These are phyloP conservation scores for Saguinus imperator DNA, from an alignment of 2,113 vertebrate genomes.

Conservation along the genomic window DNA sequence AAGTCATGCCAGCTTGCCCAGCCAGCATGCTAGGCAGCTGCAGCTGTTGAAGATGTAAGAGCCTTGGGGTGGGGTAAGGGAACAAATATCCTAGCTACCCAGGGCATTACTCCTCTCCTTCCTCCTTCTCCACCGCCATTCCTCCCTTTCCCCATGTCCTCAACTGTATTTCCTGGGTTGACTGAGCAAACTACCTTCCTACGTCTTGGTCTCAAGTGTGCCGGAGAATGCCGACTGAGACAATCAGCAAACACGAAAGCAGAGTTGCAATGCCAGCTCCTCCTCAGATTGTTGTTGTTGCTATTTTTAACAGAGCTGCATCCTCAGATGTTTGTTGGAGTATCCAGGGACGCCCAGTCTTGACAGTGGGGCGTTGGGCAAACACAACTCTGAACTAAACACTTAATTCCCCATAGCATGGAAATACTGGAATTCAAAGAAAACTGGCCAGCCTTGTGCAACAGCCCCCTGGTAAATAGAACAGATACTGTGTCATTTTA, in stretches of 20 bases:
- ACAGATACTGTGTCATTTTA: conserved; percentile 47
- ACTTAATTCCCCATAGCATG: neutral
- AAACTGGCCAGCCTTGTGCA: neutral
- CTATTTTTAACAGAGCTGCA: neutral
- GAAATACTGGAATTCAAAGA: neutral
- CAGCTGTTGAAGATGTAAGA: neutral
- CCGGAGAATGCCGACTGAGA: neutral
- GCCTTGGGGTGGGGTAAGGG: no score
- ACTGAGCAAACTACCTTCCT: neutral
- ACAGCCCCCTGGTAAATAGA: neutral
- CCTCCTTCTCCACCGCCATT: neutral
- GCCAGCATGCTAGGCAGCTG: neutral
- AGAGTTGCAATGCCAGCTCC: neutral
- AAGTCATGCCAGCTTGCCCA: neutral
- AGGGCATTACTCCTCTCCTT: neutral
- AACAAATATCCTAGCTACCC: neutral
- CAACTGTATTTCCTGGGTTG: neutral
- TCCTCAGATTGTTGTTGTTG: neutral
- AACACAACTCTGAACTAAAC: neutral
- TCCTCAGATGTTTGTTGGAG: neutral
- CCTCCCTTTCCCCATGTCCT: neutral
- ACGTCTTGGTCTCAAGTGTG: neutral
- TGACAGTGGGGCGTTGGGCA: neutral
- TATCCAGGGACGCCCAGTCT: neutral
- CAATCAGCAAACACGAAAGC: neutral